A percentile compares a stretch with the other conserved stretches of the same genome.
Evolutionary conservation across 1,140 invertebrate genomes (phyloP).

Genomic region (Caenorhabditis latens): DNA sequence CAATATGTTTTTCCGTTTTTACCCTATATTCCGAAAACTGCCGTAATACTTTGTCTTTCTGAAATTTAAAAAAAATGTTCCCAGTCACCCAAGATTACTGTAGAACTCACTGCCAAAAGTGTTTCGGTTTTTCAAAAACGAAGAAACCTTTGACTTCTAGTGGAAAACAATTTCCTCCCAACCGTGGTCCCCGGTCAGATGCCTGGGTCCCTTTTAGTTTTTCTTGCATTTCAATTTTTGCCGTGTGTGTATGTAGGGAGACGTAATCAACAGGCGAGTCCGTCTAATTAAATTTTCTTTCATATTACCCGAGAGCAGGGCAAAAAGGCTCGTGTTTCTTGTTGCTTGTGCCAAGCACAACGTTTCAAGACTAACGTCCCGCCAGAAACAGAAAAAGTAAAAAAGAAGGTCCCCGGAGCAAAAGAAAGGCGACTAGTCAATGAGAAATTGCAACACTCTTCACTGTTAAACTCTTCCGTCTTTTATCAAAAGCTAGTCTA

Average conservation of each 20-base stretch:
- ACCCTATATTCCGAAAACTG: not conserved
- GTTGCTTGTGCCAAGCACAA: conserved; percentile 43
- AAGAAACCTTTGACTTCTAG: not conserved
- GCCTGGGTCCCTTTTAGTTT: conserved; percentile 12
- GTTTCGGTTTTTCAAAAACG: too few relatives aligned
- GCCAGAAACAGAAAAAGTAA: not conserved
- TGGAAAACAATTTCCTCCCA: not conserved
- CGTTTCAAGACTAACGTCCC: conserved; percentile 16
- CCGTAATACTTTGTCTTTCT: too few relatives aligned
- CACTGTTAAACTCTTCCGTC: not conserved
- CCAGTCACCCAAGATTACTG: too few relatives aligned
- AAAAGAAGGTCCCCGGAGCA: conserved; percentile 13
- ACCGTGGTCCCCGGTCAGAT: not conserved
- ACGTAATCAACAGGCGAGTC: conserved; percentile 54
- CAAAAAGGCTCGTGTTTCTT: conserved; percentile 54
- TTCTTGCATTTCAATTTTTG: conserved; percentile 52
- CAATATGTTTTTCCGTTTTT: conserved; percentile 32
- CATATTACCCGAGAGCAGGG: conserved; percentile 45
- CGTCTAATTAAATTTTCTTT: conserved; percentile 57
- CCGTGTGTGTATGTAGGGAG: conserved; percentile 24
- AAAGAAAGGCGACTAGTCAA: not conserved
- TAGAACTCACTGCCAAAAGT: too few relatives aligned
- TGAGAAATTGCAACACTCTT: conserved; percentile 11
- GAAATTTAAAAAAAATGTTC: too few relatives aligned
- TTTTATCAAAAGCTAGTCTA: too few relatives aligned